phyloP scores from a whole-genome alignment of 1,140 invertebrate genomes.

The Bicyclus anynana region DNA sequence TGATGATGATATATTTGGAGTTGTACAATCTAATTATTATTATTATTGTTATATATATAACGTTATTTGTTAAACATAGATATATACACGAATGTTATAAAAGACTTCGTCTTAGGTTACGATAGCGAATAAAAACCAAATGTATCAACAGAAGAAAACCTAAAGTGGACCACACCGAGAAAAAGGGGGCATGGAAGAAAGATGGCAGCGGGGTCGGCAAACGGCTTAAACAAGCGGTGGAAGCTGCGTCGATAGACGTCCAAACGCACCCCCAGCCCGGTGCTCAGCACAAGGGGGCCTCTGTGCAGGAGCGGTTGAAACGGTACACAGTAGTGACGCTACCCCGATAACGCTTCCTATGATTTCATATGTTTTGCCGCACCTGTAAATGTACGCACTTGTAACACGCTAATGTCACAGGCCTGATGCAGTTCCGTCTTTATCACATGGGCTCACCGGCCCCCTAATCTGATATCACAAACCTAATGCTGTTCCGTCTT shows the following conservation, averaged over 20 bases:
- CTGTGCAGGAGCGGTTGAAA: slow-evolving; percentile 60
- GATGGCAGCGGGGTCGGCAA: slow-evolving; percentile 52
- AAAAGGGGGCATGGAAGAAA: slow-evolving; percentile 52
- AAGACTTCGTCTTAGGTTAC: not conserved
- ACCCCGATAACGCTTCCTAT: slow-evolving; percentile 1
- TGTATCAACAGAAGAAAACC: slow-evolving; percentile 58
- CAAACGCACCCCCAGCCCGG: slow-evolving; percentile 22
- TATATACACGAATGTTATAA: not conserved
- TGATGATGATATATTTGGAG: too few relatives aligned
- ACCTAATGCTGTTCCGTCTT: too few relatives aligned
- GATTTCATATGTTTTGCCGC: slow-evolving; percentile 6
- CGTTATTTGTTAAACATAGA: not conserved
- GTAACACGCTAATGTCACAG: not conserved
- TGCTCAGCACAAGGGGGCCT: slow-evolving; percentile 14
- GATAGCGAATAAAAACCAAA: slow-evolving; percentile 7
- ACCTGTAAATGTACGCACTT: slow-evolving; percentile 3
- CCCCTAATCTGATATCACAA: too few relatives aligned
- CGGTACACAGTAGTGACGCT: slow-evolving; percentile 40
- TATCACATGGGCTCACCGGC: too few relatives aligned
- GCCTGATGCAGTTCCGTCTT: too few relatives aligned
- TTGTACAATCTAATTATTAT: too few relatives aligned
- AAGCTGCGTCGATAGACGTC: slow-evolving; percentile 50
- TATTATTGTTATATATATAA: too few relatives aligned
- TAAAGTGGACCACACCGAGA: slow-evolving; percentile 50
- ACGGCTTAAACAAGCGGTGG: slow-evolving; percentile 49